Conservation (phyloP, 1,140 invertebrate genomes). For the Phortica variegata region DNA sequence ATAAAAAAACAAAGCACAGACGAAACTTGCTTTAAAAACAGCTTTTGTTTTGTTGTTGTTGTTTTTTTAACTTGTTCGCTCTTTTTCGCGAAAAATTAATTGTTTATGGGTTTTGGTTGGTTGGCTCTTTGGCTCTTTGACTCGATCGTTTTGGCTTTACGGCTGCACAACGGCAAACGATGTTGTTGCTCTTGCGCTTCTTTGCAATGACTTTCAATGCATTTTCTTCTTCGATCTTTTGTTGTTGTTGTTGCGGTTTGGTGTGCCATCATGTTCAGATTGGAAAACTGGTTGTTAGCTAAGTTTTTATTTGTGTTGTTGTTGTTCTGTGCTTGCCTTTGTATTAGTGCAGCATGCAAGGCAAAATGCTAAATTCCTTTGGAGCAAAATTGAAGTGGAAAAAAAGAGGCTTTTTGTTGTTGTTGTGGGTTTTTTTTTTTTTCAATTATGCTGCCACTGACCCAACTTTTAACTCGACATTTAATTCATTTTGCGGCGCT, state of each 20-base stretch:
- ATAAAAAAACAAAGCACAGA: too few relatives aligned
- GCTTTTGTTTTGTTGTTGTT: conserved; percentile 1
- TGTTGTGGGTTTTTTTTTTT: conserved; percentile 37
- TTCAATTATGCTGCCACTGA: conserved; percentile 46
- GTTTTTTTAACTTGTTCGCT: conserved; percentile 1
- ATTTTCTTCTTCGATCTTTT: conserved; percentile 35
- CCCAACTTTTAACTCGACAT: conserved; percentile 46
- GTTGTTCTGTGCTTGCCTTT: too few relatives aligned
- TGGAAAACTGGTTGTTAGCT: too few relatives aligned
- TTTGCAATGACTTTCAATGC: conserved; percentile 9
- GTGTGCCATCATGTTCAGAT: conserved; percentile 47
- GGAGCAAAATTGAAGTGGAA: too few relatives aligned
- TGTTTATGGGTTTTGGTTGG: conserved; percentile 55
- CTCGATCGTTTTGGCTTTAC: too few relatives aligned
- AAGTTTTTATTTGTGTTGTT: too few relatives aligned
- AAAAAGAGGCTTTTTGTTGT: too few relatives aligned
- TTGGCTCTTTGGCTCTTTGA: conserved; percentile 11
- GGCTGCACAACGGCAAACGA: background rate
- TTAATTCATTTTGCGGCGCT: conserved; percentile 41
- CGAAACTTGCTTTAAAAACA: background rate
- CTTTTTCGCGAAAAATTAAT: conserved; percentile 46
- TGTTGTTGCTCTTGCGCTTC: conserved; percentile 4
- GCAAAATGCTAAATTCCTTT: conserved; percentile 25
- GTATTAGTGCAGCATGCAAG: too few relatives aligned
- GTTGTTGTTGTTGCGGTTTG: conserved; percentile 31